Percentiles rank a stretch among this genome's conserved stretches.
These are phyloP conservation scores for Megalurothrips usitatus DNA, from an alignment of 2,888 invertebrate genomes.

Conservation along the genomic window DNA sequence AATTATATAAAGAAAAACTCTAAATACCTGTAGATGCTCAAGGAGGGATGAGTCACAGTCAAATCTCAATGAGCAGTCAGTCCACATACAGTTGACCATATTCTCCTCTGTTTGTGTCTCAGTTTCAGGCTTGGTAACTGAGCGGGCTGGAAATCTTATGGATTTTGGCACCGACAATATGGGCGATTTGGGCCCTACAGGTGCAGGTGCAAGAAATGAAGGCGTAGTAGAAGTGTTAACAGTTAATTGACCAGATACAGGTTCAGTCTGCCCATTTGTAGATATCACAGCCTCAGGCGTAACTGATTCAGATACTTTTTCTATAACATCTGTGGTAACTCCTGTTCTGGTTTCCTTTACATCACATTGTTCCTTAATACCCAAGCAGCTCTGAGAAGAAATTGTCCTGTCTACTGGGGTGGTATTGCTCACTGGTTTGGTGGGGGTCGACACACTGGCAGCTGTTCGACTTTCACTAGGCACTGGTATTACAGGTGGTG, in stretches of 20 bases:
- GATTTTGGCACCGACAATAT: conserved; percentile 77
- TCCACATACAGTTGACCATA: conserved; percentile 67
- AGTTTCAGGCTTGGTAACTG: conserved; percentile 37
- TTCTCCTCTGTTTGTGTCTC: conserved; percentile 38
- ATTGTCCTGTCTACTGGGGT: conserved; percentile 13
- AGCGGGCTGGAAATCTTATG: conserved; percentile 66
- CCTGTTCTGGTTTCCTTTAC: conserved; percentile 11
- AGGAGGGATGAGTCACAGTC: conserved; percentile 75
- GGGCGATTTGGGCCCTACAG: conserved; percentile 55
- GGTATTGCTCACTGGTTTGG: conserved; percentile 21
- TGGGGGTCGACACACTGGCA: neutral
- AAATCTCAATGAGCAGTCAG: conserved; percentile 72
- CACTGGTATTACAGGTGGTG: neutral
- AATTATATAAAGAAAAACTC: neutral
- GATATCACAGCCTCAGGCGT: conserved; percentile 17
- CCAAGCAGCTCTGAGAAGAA: conserved; percentile 10
- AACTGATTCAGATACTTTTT: conserved; percentile 44
- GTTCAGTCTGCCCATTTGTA: conserved; percentile 2
- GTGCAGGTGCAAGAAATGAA: neutral
- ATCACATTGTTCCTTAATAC: conserved; percentile 7
- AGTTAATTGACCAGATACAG: conserved; percentile 14
- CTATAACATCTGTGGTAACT: conserved; percentile 42
- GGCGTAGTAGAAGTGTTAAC: conserved; percentile 1
- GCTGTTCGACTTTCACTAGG: neutral
- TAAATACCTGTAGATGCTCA: conserved; percentile 75